Base-by-base conservation (phyloP, 2,113 vertebrate species). In the Notarius quadriscutis region DNA sequence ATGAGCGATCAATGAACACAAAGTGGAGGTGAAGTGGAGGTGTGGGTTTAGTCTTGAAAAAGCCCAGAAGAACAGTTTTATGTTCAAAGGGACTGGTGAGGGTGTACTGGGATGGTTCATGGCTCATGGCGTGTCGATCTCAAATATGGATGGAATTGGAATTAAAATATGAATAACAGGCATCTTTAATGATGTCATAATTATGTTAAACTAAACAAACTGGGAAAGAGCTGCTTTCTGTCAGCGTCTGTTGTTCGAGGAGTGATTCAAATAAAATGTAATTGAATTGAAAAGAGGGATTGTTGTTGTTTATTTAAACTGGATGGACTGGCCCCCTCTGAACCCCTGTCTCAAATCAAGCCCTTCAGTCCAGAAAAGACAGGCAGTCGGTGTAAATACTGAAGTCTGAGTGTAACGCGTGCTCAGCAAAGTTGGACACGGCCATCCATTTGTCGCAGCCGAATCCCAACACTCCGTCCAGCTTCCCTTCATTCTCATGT, bases 121-220 rank as follows among this genome's bases (percentile, higher is more conserved):
- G 41, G 41, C 41, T 2, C 9, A 10, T 77, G 75, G 50, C 50
- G 25, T 78, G 48, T 50, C 11, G 27, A n/a, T 78, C 75, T 27
- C 75, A 78, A 78, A 78, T 78, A 78, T 27, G 50, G 72, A 48
- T 75, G 41, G 20, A 22, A 75, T 4, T 27, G 53, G 55, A 12
- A 41, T 12, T 41, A 62, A 22, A 60, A 41, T 60, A 81, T 60
- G 48, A 41, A 41, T 34, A 60, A 41, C 57, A 41, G 57, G 20
- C 55, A 81, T 34, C 8, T 58, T 80, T 60, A 81, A 4, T 81
- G 79, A 81, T 22, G 57, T 60, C 79, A 60, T 81, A 10, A 58
- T 20, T 30, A 57, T 25, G 4, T 20, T 60, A 81, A 81, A 81
- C 79, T 41, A 60, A 81, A 41, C 30, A 18, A 57, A 80, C 53